Conservation (phyloP, 2,113 vertebrate genomes). For the Cottus gobio region DNA sequence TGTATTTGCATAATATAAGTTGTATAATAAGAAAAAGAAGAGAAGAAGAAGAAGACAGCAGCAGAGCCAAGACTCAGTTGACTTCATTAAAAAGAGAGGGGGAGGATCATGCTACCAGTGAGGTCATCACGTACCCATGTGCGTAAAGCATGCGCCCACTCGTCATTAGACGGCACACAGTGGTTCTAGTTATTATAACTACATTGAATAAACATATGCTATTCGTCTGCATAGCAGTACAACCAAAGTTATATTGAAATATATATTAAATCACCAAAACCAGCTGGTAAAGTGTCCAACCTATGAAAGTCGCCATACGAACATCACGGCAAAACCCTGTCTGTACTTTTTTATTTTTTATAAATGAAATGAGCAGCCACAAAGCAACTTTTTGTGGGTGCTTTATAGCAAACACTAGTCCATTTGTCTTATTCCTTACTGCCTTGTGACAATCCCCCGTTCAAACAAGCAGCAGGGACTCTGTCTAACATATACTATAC, state of each 20-base stretch:
- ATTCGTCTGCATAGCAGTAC: too few relatives aligned
- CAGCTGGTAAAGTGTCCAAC: too few relatives aligned
- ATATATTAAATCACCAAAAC: background rate
- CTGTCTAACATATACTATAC: background rate
- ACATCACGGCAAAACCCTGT: background rate
- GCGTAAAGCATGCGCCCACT: conserved; percentile 32
- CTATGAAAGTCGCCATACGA: background rate
- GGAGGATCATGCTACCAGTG: conserved; percentile 44
- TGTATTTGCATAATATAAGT: too few relatives aligned
- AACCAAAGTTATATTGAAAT: background rate
- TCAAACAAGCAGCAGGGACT: background rate
- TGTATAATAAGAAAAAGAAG: background rate
- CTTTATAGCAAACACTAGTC: too few relatives aligned
- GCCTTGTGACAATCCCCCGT: background rate
- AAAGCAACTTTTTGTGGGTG: too few relatives aligned
- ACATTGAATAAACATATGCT: background rate
- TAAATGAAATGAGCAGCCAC: background rate
- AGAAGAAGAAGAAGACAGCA: too few relatives aligned
- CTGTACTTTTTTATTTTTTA: background rate
- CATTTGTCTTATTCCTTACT: too few relatives aligned
- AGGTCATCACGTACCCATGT: conserved; percentile 60
- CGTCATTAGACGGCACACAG: conserved; percentile 8
- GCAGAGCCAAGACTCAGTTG: background rate
- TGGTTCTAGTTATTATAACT: background rate
- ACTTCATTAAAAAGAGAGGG: conserved; percentile 26